A percentile compares a stretch with the other conserved stretches of the same genome.
These are phyloP conservation scores for Spinus olivaceus DNA, from an alignment of 2,797 vertebrate species.

Conservation along the genomic window DNA sequence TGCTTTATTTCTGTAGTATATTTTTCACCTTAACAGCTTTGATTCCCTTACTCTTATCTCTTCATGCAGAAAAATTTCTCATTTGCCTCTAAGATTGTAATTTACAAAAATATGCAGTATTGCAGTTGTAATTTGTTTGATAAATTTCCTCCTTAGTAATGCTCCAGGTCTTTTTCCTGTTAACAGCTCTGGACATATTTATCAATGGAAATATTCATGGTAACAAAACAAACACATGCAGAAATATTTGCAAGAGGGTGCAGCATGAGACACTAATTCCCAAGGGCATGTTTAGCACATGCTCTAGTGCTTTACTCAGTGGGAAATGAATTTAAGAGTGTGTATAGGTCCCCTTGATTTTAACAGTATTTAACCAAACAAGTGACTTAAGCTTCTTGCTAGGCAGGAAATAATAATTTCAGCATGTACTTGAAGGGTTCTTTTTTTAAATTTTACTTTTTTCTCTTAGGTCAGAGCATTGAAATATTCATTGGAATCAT, in stretches of 20 bases:
- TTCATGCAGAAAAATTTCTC: background rate
- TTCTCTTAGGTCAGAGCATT: no score
- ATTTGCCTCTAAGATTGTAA: background rate
- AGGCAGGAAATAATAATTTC: background rate
- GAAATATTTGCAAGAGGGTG: background rate
- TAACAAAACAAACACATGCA: background rate
- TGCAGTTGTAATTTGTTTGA: background rate
- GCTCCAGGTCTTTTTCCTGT: background rate
- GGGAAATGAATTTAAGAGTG: background rate
- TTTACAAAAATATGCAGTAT: background rate
- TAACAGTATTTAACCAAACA: background rate
- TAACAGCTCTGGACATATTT: background rate
- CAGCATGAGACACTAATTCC: background rate
- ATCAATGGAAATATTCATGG: background rate
- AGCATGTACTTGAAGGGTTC: background rate
- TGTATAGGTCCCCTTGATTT: background rate
- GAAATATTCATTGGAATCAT: background rate
- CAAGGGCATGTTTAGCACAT: background rate
- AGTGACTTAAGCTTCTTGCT: background rate
- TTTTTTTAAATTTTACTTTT: background rate
- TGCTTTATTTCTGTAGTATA: background rate
- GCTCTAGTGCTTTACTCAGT: background rate
- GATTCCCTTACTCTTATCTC: background rate
- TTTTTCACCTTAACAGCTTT: background rate
- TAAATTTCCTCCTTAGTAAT: background rate